Percentiles rank a stretch among this genome's conserved stretches.
Evolutionary conservation across 2,113 vertebrate species (phyloP).

Genomic region (Heterotilapia buettikoferi): DNA sequence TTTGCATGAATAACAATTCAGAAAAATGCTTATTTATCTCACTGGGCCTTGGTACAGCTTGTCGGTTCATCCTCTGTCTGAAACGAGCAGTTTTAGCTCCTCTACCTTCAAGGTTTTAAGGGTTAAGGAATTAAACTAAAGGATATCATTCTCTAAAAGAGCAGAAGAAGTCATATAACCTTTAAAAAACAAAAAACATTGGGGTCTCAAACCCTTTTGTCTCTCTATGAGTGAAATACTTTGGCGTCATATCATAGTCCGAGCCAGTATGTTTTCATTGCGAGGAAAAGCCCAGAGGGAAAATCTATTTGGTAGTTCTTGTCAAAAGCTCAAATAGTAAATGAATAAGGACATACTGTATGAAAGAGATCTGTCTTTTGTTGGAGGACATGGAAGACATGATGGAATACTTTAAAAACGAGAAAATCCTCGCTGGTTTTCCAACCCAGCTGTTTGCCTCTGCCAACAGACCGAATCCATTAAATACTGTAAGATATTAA

Average conservation of each 20-base stretch:
- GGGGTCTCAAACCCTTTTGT: neutral
- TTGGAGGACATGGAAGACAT: neutral
- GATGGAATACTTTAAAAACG: constrained; percentile 36
- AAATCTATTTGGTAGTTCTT: constrained; percentile 2
- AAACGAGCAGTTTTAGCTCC: neutral
- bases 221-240: neutral
- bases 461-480: constrained; percentile 49
- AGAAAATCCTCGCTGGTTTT: constrained; percentile 13
- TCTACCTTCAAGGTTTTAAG: neutral
- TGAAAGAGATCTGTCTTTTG: constrained; percentile 5
- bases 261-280: neutral
- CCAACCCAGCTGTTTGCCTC: constrained; percentile 7
- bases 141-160: neutral
- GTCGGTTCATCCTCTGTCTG: neutral
- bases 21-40: neutral
- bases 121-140: neutral
- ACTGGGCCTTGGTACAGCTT: neutral
- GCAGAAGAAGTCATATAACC: neutral
- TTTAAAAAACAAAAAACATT: neutral
- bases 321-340: constrained; percentile 13
- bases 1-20: neutral
- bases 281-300: neutral
- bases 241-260: neutral
- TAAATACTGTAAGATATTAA: constrained; percentile 40
- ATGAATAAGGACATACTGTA: neutral